Percentiles rank a stretch among this genome's conserved stretches.
These are phyloP conservation scores for Scalopus aquaticus DNA, from an alignment of 2,113 vertebrate genomes.

Conservation along the genomic window DNA sequence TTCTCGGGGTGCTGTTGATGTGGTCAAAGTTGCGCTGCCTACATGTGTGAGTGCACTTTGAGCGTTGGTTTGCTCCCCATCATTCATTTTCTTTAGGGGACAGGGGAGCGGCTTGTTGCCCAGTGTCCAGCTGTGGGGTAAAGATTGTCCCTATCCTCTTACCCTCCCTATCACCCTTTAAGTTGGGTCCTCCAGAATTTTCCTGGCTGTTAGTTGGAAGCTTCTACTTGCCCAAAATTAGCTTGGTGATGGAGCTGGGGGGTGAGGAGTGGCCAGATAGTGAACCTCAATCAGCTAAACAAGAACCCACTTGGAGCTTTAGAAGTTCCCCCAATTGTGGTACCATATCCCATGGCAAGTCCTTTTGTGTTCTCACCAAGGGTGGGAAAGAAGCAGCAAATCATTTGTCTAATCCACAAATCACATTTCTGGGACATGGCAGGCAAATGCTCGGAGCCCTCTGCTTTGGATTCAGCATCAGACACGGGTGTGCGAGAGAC, in stretches of 20 bases:
- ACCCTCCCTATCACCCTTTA: background rate
- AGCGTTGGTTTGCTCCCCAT: background rate
- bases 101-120: background rate
- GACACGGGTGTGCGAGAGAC: slow-evolving; percentile 59
- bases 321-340: background rate
- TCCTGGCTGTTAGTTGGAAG: background rate
- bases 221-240: background rate
- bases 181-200: background rate
- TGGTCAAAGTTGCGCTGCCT: background rate
- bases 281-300: background rate
- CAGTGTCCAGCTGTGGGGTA: background rate
- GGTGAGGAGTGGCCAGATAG: accelerated
- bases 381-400: slow-evolving; percentile 59
- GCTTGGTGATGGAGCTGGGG: background rate
- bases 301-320: background rate
- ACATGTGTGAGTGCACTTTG: background rate
- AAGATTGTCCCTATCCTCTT: background rate
- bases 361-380: slow-evolving; percentile 58
- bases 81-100: background rate
- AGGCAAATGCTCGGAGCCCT: slow-evolving; percentile 69
- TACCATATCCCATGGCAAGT: background rate
- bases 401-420: slow-evolving; percentile 66
- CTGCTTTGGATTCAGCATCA: slow-evolving; percentile 58
- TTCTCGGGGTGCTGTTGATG: background rate
- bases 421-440: slow-evolving; percentile 55